Evolutionary conservation across 2,888 invertebrate genomes (phyloP).

Genomic region (Phyllotreta striolata): DNA sequence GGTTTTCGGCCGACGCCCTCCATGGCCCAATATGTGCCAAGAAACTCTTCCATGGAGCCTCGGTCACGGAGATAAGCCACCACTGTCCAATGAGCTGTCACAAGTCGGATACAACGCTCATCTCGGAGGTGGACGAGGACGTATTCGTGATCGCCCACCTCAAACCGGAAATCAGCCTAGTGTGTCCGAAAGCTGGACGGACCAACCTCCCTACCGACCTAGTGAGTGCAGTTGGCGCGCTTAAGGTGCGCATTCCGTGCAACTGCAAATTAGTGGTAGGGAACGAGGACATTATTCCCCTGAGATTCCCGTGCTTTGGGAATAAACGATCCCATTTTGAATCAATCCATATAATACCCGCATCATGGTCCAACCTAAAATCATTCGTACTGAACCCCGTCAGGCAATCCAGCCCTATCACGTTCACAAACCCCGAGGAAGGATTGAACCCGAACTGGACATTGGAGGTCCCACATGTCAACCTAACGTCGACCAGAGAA

Average conservation of each 20-base stretch:
- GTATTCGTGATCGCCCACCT: constrained; percentile 34
- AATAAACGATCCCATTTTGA: background rate
- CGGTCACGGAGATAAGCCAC: constrained; percentile 34
- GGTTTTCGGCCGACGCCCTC: constrained; percentile 19
- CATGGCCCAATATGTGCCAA: constrained; percentile 35
- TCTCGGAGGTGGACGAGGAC: constrained; percentile 37
- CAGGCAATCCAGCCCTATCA: constrained; percentile 6
- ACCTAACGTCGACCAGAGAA: no score
- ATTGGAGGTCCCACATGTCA: constrained; percentile 21
- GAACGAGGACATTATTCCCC: constrained; percentile 25
- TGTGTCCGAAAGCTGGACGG: background rate
- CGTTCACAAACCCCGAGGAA: constrained; percentile 19
- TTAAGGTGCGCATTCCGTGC: constrained; percentile 19
- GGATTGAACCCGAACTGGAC: constrained; percentile 33
- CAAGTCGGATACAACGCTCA: constrained; percentile 23
- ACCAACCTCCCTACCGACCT: background rate
- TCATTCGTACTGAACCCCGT: constrained; percentile 33
- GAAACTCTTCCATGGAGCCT: constrained; percentile 36
- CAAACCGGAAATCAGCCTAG: background rate
- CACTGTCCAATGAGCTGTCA: constrained; percentile 40
- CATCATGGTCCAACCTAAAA: constrained; percentile 30
- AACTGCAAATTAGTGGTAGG: constrained; percentile 16
- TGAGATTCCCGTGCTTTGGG: constrained; percentile 18
- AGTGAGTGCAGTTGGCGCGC: constrained; percentile 9
- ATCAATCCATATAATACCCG: constrained; percentile 28